phyloP scores from a whole-genome alignment of 2,113 vertebrate species.

The Zonotrichia leucophrys region DNA sequence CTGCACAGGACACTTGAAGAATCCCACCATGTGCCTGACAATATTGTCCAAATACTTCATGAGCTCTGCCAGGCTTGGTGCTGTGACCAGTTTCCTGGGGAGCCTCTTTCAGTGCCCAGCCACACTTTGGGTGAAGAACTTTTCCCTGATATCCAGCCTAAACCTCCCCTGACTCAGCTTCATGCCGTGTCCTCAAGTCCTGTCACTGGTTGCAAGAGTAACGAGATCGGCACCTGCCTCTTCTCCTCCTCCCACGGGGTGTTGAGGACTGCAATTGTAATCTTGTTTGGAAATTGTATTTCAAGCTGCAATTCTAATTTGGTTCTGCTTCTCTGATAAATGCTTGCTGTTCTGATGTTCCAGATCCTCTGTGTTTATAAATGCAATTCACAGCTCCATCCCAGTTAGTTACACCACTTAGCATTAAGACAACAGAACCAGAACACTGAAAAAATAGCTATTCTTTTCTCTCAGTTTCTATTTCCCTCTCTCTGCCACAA shows the following conservation, averaged over 20 bases:
- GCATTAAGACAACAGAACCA: background rate
- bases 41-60: background rate
- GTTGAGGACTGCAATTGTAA: background rate
- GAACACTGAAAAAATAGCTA: background rate
- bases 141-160: background rate
- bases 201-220: background rate
- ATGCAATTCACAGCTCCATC: background rate
- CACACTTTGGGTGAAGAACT: background rate
- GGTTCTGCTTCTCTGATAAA: background rate
- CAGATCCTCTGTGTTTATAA: background rate
- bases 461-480: background rate
- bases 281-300: background rate
- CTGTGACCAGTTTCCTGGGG: background rate
- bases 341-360: background rate
- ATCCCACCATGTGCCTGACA: background rate
- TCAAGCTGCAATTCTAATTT: background rate
- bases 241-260: background rate
- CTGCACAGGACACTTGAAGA: background rate
- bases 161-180: background rate
- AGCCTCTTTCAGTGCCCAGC: background rate
- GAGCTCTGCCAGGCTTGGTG: background rate
- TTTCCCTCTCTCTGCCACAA: background rate
- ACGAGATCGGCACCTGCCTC: rapidly evolving
- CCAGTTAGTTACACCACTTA: background rate
- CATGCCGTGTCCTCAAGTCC: background rate